A percentile compares a stretch with the other conserved stretches of the same genome.
Evolutionary conservation across 2,888 invertebrate species (phyloP).

Genomic region (Megamerina dolium): DNA sequence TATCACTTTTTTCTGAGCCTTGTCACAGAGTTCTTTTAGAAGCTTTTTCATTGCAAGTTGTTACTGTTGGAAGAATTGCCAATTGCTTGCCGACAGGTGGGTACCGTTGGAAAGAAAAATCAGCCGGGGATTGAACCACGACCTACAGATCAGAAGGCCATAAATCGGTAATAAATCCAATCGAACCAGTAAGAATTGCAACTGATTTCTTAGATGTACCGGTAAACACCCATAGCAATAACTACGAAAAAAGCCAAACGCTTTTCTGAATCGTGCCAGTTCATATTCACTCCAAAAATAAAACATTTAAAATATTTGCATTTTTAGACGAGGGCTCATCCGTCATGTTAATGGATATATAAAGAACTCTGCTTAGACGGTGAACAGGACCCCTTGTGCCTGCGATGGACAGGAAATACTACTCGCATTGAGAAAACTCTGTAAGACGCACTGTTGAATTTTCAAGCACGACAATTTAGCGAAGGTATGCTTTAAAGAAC

Average conservation of each 20-base stretch:
- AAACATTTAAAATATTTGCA: neutral
- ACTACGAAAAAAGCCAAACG: neutral
- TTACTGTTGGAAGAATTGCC: too few species aligned
- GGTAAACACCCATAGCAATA: slow-evolving; percentile 1
- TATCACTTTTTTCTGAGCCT: too few species aligned
- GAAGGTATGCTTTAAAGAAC: neutral
- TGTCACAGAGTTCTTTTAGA: too few species aligned
- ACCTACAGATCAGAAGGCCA: too few species aligned
- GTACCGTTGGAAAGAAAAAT: too few species aligned
- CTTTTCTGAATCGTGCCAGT: too few species aligned
- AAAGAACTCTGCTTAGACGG: neutral
- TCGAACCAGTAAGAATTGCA: neutral
- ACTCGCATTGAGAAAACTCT: slow-evolving; percentile 1
- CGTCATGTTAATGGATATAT: slow-evolving; percentile 2
- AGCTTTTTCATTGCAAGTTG: too few species aligned
- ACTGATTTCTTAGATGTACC: too few species aligned
- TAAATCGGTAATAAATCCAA: neutral
- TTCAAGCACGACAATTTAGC: neutral
- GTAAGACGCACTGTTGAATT: neutral
- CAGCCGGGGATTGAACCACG: too few species aligned
- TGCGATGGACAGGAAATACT: neutral
- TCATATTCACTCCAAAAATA: slow-evolving; percentile 1
- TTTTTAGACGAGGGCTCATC: too few species aligned
- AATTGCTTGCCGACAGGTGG: too few species aligned
- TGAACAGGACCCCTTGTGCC: too few species aligned